Conservation (phyloP, 2,113 vertebrate species). For the Dinomys branickii region DNA sequence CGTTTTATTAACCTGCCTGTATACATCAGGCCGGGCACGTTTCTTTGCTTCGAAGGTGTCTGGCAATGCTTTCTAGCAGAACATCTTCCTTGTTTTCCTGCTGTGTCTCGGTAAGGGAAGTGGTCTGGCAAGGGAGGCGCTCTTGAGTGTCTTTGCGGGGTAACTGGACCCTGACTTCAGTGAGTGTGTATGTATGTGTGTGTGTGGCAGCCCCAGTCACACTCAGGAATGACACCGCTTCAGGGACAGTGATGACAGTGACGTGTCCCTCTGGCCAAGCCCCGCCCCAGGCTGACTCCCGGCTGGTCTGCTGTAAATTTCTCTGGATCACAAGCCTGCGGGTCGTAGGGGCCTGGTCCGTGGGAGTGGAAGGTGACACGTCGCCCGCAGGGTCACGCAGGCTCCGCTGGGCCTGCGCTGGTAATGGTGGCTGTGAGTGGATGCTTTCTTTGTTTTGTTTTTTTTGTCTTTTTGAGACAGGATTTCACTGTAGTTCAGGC, state of each 20-base stretch:
- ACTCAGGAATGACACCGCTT: not conserved
- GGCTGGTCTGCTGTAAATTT: not conserved
- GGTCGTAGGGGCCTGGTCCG: not conserved
- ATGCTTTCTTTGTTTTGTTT: not conserved
- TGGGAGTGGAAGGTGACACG: not conserved
- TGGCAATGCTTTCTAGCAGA: not conserved
- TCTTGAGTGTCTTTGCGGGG: not conserved
- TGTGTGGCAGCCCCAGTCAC: too few relatives aligned
- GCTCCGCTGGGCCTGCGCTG: not conserved
- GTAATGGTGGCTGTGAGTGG: not conserved
- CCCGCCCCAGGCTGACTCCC: not conserved
- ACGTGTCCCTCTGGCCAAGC: not conserved
- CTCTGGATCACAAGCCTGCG: not conserved
- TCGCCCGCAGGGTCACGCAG: not conserved
- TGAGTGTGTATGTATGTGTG: fast-evolving
- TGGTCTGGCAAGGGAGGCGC: too few relatives aligned
- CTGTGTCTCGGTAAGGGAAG: not conserved
- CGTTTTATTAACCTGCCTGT: not conserved
- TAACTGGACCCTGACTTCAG: too few relatives aligned
- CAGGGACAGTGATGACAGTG: not conserved
- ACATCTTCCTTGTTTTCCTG: not conserved
- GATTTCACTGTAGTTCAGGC: not conserved
- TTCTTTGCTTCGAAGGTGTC: not conserved
- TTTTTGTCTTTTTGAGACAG: not conserved
- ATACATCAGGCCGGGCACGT: not conserved